Evolutionary conservation across 2,888 invertebrate species (phyloP).

Genomic region (Cosmorhoe ocellata): DNA sequence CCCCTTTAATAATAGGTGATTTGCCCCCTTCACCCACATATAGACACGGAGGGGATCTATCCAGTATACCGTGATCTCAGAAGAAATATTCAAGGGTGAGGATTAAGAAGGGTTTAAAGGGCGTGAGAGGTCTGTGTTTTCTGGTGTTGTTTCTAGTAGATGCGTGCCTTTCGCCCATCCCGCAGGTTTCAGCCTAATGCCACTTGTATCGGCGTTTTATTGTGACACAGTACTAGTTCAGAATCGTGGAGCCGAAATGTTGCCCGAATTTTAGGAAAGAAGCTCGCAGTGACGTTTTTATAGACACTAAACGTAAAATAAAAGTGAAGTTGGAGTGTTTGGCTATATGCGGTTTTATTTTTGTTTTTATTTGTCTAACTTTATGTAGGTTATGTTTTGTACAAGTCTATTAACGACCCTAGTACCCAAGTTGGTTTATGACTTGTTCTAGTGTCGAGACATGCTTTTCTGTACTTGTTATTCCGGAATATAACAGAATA

Average conservation of each 20-base stretch:
- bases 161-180: conserved; percentile 74
- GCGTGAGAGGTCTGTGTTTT: conserved; percentile 40
- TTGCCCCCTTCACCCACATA: conserved; percentile 61
- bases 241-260: conserved; percentile 58
- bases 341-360: conserved; percentile 61
- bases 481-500: too few relatives aligned
- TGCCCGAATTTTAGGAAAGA: conserved; percentile 64
- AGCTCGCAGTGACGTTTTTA: conserved; percentile 72
- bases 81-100: background rate
- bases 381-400: conserved; percentile 21
- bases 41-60: conserved; percentile 43
- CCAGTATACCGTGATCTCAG: conserved; percentile 52
- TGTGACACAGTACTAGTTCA: conserved; percentile 72
- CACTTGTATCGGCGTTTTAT: conserved; percentile 79
- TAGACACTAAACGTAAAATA: conserved; percentile 68
- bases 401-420: conserved; percentile 33
- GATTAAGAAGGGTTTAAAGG: conserved; percentile 17
- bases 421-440: conserved; percentile 16
- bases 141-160: conserved; percentile 46
- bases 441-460: conserved; percentile 8
- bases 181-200: conserved; percentile 66
- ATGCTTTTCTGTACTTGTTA: background rate
- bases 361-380: conserved; percentile 44
- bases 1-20: conserved; percentile 79
- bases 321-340: conserved; percentile 70